A percentile compares a stretch with the other conserved stretches of the same genome.
These are phyloP conservation scores for Rhynchomys soricoides DNA, from an alignment of 2,113 vertebrate genomes.

Conservation along the genomic window DNA sequence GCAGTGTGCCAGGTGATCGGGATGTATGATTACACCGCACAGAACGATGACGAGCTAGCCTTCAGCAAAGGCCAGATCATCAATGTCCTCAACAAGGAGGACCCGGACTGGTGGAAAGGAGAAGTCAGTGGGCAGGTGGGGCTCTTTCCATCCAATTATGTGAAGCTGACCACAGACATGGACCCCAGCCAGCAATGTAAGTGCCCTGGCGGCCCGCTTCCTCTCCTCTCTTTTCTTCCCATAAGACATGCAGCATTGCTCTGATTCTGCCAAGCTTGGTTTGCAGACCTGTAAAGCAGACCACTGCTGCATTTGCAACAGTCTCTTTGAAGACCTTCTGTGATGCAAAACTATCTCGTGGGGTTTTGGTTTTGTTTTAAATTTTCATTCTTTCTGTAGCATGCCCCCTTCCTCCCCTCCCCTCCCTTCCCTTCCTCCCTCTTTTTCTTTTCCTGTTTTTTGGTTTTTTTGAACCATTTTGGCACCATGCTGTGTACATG, in stretches of 20 bases:
- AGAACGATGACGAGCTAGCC: constrained; percentile 99
- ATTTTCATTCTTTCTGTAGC: constrained; percentile 86
- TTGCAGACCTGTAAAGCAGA: constrained; percentile 82
- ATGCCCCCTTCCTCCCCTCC: constrained; percentile 77
- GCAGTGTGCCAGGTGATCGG: constrained; percentile 99
- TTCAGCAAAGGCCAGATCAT: constrained; percentile 99
- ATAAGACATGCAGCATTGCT: constrained; percentile 88
- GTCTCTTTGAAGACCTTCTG: constrained; percentile 91
- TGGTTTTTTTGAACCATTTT: constrained; percentile 79
- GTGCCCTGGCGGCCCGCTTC: constrained; percentile 83
- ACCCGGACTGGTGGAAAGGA: constrained; percentile 99
- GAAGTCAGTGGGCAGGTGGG: constrained; percentile 96
- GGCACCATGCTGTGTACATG: constrained; percentile 87
- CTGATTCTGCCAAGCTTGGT: constrained; percentile 81
- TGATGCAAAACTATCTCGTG: constrained; percentile 80
- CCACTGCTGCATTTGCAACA: constrained; percentile 81
- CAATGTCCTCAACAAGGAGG: constrained; percentile 96
- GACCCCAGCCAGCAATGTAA: constrained; percentile 99
- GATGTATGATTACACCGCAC: constrained; percentile 98
- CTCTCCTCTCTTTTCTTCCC: constrained; percentile 55
- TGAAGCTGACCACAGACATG: constrained; percentile 97
- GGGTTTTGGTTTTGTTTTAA: constrained; percentile 69
- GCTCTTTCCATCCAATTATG: constrained; percentile 99
- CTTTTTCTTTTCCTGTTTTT: constrained; percentile 68
- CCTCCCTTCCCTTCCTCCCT: background rate